Evolutionary conservation across 1,140 invertebrate species (phyloP).

Genomic region (Pantala flavescens): DNA sequence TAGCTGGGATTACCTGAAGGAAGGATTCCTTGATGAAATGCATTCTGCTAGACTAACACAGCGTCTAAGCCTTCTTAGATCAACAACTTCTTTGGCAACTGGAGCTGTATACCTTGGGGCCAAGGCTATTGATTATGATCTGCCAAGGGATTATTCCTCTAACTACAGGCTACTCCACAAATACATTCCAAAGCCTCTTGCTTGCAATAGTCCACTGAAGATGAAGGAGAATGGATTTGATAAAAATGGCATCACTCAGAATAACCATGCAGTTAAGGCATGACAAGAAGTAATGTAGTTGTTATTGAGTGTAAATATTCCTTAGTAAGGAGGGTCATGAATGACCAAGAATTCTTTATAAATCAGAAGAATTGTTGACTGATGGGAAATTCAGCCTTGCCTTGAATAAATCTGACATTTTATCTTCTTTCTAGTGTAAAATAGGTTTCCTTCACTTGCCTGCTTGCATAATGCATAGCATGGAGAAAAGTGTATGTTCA

Average conservation of each 20-base stretch:
- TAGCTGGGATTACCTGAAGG: slow-evolving; percentile 72
- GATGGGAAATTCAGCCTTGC: no score
- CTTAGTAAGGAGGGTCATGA: no score
- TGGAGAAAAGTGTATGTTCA: no score
- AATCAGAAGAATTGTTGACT: no score
- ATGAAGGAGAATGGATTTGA: background rate
- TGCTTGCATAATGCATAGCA: no score
- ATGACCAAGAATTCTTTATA: no score
- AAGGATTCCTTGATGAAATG: slow-evolving; percentile 53
- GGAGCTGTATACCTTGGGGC: slow-evolving; percentile 67
- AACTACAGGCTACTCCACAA: slow-evolving; percentile 44
- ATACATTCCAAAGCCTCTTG: slow-evolving; percentile 25
- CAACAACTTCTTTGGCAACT: slow-evolving; percentile 54
- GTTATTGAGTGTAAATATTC: no score
- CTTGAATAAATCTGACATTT: no score
- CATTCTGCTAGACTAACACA: slow-evolving; percentile 27
- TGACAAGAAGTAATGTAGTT: background rate
- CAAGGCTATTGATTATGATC: slow-evolving; percentile 40
- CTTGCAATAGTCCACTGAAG: background rate
- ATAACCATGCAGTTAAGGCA: background rate
- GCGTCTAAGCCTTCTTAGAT: slow-evolving; percentile 46
- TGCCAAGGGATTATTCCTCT: slow-evolving; percentile 41
- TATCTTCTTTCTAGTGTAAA: no score
- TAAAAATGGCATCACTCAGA: background rate
- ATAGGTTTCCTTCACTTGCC: no score